phyloP scores from a whole-genome alignment of 2,888 invertebrate species.

The Ischnus inquisitorius region DNA sequence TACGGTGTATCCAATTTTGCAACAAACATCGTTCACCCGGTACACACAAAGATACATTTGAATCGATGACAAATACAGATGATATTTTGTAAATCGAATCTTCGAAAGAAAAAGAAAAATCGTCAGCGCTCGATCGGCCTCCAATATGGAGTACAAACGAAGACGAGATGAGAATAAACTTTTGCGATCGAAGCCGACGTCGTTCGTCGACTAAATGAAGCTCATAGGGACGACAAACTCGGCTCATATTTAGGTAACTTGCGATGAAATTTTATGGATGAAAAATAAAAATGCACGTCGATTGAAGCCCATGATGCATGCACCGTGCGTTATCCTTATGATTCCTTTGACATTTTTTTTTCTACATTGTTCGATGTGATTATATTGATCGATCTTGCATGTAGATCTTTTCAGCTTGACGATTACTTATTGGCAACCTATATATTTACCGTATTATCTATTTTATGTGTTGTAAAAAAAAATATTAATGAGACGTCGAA shows the following conservation, averaged over 20 bases:
- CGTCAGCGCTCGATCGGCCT: neutral
- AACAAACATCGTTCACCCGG: too few species aligned
- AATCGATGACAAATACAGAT: neutral
- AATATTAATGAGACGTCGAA: neutral
- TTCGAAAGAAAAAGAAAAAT: neutral
- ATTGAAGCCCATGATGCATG: neutral
- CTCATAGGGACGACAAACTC: slow-evolving; percentile 29
- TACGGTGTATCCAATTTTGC: too few species aligned
- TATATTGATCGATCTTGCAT: neutral
- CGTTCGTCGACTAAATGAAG: slow-evolving; percentile 15
- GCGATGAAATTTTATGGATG: neutral
- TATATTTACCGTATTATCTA: neutral
- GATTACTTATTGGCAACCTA: neutral
- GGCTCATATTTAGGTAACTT: slow-evolving; percentile 45
- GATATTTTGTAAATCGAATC: neutral
- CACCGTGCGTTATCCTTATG: neutral
- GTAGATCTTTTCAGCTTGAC: neutral
- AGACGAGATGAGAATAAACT: slow-evolving; percentile 13
- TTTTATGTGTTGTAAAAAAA: neutral
- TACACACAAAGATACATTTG: too few species aligned
- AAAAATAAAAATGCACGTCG: neutral
- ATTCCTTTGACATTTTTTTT: neutral
- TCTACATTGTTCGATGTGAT: neutral
- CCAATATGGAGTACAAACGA: slow-evolving; percentile 1
- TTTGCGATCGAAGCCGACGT: neutral